Evolutionary conservation across 2,888 invertebrate species (phyloP).

Genomic region (Patella depressa): DNA sequence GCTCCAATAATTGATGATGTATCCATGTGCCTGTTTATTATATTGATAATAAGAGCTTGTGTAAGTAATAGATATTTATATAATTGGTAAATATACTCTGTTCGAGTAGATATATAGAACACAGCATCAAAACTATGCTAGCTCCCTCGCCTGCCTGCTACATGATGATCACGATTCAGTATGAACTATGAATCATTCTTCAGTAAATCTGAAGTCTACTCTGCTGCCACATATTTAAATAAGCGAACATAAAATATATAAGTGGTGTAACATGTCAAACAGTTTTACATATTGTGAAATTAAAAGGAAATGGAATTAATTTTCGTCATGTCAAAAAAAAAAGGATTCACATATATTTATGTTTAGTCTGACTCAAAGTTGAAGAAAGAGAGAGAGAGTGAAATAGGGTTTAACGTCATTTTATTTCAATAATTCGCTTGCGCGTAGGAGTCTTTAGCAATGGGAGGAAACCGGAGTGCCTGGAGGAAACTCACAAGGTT

Average conservation of each 20-base stretch:
- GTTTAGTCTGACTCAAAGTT: no score
- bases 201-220: background rate
- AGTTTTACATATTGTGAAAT: no score
- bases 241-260: background rate
- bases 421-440: no score
- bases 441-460: no score
- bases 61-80: background rate
- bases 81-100: conserved; percentile 4
- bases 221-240: conserved; percentile 1
- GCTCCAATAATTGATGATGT: background rate
- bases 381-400: no score
- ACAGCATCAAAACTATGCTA: background rate
- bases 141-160: background rate
- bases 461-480: no score
- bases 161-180: background rate
- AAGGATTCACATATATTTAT: no score
- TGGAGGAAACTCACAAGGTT: no score
- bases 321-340: no score
- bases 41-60: background rate
- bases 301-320: no score
- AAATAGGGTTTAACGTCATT: no score
- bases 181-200: background rate
- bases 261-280: no score
- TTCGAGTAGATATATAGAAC: background rate
- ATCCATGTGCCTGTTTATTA: background rate